Base-by-base conservation (phyloP, 1,140 invertebrate genomes). In the Polyergus mexicanus region DNA sequence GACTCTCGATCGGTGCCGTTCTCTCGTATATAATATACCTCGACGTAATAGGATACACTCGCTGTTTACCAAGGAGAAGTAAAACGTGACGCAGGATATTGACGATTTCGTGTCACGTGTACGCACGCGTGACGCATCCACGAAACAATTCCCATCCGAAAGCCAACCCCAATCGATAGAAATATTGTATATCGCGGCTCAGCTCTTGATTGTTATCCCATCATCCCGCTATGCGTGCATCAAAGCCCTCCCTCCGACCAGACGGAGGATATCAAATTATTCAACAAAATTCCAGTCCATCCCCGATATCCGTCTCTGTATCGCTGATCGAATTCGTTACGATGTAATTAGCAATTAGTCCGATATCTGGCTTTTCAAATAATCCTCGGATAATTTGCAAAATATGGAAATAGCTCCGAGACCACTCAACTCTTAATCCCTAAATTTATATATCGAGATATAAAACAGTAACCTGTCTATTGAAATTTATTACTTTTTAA, bases 21-120 rank as follows among this genome's bases (percentile, higher is more conserved):
- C 13, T 66, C 65, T 22, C 13, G 19, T 47, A 16, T 19, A 44
- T 13, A 47, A 35, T 44, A 68, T 35, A 19, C 44, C 58, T 25
- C 16, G 22, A 22, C 63, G 65, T 71, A 85, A 89, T 19, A 38
- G 47, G 74, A 89, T 84, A 81, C 10, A 78, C 60, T 68, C 78
- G 22, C 58, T 85, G 89, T 87, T 87, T 83, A 71, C 58, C 69
- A 35, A 68, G 10, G 28, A 56, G n/a, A 68, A 56, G 51, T 85
- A 80, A 78, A 85, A 89, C 88, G 80, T 89, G 86, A 89, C 74
- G 44, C 77, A 56, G 44, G 66, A n/a, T 88, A 90, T 85, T 68
- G 88, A 89, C 81, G 76, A 74, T 85, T 56, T n/a, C 54, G 60
- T 65, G 78, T 80, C 89, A 90, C 89, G 89, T 90, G 86, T 77